Conservation (phyloP, 2,113 vertebrate genomes). For the Chionodraco myersi region DNA sequence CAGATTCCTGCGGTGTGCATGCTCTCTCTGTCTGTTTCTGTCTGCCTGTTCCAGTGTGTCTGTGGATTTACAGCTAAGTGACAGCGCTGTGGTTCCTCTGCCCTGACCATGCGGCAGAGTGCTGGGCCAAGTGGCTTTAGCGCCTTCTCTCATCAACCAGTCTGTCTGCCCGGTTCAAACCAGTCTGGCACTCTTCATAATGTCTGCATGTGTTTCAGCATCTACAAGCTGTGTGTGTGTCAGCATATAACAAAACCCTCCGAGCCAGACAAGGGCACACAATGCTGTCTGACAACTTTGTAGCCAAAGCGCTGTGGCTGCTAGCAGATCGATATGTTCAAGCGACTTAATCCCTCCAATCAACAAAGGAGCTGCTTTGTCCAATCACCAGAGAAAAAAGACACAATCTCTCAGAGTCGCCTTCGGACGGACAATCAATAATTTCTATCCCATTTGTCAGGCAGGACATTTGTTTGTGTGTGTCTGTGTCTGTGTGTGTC, state of each 20-base stretch:
- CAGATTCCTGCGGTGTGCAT: conserved; percentile 81
- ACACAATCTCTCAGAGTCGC: conserved; percentile 65
- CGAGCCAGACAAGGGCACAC: conserved; percentile 26
- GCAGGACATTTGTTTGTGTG: conserved; percentile 57
- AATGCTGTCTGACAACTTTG: conserved; percentile 30
- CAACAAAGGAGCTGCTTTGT: conserved; percentile 40
- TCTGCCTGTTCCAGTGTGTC: conserved; percentile 67
- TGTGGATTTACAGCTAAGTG: conserved; percentile 73
- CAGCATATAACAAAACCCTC: conserved; percentile 21
- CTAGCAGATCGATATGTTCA: conserved; percentile 52
- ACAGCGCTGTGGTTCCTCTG: conserved; percentile 73
- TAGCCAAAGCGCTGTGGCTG: conserved; percentile 34
- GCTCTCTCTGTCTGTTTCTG: conserved; percentile 72
- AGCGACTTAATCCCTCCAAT: conserved; percentile 67
- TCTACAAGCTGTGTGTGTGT: conserved; percentile 37
- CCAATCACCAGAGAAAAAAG: conserved; percentile 47
- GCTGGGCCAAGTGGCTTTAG: conserved; percentile 76
- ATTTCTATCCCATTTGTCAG: conserved; percentile 64
- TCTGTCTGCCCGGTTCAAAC: conserved; percentile 66
- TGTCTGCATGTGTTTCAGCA: conserved; percentile 45
- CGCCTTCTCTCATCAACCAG: conserved; percentile 74
- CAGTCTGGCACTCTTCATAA: conserved; percentile 53
- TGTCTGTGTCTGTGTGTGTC: conserved; percentile 33
- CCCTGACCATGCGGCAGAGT: conserved; percentile 67
- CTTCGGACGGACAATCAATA: conserved; percentile 71